Evolutionary conservation across 1,140 invertebrate species (phyloP), one percentile per base, ranked within the genome.

Genomic region (Halictus rubicundus): DNA sequence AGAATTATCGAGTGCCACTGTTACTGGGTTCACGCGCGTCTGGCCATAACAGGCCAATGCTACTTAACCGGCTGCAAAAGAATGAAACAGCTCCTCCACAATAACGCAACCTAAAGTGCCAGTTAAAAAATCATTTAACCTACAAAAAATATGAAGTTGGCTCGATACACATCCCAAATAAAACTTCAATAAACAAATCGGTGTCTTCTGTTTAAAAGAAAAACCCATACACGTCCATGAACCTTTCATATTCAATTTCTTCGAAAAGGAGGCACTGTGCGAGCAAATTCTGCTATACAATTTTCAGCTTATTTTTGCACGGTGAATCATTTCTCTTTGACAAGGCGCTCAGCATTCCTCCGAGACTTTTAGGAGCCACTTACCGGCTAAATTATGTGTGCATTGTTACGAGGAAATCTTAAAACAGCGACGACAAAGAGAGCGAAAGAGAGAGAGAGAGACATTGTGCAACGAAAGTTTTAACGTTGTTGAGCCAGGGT

Each of bases 51-150:
- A 6, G 21, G n/a, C 21, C n/a, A 57, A n/a, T n/a, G 9, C 54
- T 57, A 57, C 54, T 57, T 57, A 52, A 52, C 2, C 49, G 16
- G 49, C 5, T 52, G 14, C 49, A 3, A 52, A 52, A 52, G 19
- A 16, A 0, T 5, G 5, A 10, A 0, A 2, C 8, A 6, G 1
- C 46, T 1, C 46, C 8, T 14, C n/a, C n/a, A n/a, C n/a, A 16
- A 10, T 49, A 49, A 49, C 4, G 12, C 6, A 16, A 52, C 49
- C 14, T 16, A 4, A 52, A 5, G 0, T 16, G 6, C 16, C 19
- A 16, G 19, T 52, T 19, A 6, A 19, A 52, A 52, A 19, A 19
- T 14, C 4, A 46, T 46, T 46, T 46, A 46, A 46, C 14, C 14
- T 10, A 2, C 14, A 8, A 46, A 46, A 46, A 46, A 5, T n/a